Evolutionary conservation across 2,888 invertebrate genomes (phyloP), one percentile per base, ranked within the genome.

Genomic region (Limnephilus auricula): DNA sequence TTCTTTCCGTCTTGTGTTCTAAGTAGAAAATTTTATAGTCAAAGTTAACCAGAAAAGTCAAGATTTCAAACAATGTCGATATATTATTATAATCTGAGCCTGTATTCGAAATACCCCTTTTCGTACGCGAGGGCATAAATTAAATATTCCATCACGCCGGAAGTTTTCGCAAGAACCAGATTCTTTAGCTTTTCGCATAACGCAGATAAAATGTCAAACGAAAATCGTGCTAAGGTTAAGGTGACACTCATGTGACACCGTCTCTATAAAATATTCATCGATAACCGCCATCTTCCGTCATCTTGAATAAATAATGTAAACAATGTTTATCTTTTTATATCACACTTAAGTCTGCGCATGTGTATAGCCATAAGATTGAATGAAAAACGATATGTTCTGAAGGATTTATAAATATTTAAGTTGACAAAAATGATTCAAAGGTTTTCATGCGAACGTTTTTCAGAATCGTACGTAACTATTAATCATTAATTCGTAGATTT

Each of bases 251-350:
- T 30, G 85, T 45, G 40, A 85, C 40, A 40, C 45, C 37, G 78
- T 30, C 50, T 31, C 50, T 65, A 78, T 87, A 78, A 30, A 87
- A 87, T 87, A 87, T 87, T 87, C 87, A 87, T 87, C 32, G 65
- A 65, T 65, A 34, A 45, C 85, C 34, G 40, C 85, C 85, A 40
- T 85, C 85, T 40, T 45, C 50, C 87, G 78, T 50, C 50, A 78
- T 37, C 87, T 50, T 15, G 87, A 87, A 87, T 87, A 87, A 65
- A 87, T 78, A 30, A 87, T 87, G 87, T n/a, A 85, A 85, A 85
- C 85, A 85, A 65, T 65, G 65, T 65, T 65, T 65, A 65, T 65
- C 25, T 65, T 65, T 65, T 65, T 65, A 65, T 65, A 65, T 65
- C 65, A n/a, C 65, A 65, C 25, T 65, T 65, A n/a, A 25, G 65